Conservation (phyloP, 2,113 vertebrate species). For the Sturnira hondurensis region DNA sequence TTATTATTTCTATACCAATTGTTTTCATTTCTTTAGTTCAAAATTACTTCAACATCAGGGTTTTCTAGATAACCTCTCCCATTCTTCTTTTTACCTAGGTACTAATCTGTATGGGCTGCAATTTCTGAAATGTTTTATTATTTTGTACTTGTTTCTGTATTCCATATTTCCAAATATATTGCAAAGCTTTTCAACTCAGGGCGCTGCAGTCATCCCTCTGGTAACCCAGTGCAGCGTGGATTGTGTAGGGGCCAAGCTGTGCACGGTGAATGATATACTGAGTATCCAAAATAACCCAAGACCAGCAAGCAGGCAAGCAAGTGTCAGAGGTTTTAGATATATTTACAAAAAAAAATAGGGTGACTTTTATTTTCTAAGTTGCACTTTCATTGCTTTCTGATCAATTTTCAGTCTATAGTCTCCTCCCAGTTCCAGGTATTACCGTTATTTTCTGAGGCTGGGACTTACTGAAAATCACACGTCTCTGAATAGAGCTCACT, state of each 20-base stretch:
- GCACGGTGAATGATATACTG: background rate
- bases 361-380: background rate
- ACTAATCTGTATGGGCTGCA: background rate
- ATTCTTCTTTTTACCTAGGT: background rate
- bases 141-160: background rate
- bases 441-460: background rate
- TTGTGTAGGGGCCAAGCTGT: background rate
- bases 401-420: background rate
- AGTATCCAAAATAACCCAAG: background rate
- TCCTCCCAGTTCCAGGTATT: background rate
- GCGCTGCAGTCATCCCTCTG: background rate
- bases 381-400: background rate
- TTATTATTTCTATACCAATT: background rate
- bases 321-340: background rate
- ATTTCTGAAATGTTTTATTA: background rate
- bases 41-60: background rate
- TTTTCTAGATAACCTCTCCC: background rate
- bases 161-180: background rate
- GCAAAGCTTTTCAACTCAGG: background rate
- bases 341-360: background rate
- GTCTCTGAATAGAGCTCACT: background rate
- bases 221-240: accelerated
- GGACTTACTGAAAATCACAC: background rate
- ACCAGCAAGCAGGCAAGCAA: background rate
- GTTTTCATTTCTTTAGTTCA: background rate